Percentiles rank a stretch among this genome's conserved stretches.
Conservation (phyloP, 2,888 invertebrate genomes). For the Harpagoxenus sublaevis region DNA sequence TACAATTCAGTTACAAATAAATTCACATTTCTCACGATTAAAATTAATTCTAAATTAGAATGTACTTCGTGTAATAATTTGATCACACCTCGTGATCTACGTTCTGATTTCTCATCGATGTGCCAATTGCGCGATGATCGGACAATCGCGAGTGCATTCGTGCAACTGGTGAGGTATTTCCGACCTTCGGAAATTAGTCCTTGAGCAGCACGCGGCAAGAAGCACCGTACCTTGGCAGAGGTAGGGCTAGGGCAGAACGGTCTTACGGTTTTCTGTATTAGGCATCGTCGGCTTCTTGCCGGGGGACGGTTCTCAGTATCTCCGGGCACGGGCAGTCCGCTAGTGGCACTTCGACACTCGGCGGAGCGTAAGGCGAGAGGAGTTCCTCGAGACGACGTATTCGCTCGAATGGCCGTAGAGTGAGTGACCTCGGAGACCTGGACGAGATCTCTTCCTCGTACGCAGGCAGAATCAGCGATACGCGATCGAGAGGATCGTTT, state of each 20-base stretch:
- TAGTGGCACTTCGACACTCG: constrained; percentile 65
- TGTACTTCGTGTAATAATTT: neutral
- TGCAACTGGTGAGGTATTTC: neutral
- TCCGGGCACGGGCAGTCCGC: constrained; percentile 64
- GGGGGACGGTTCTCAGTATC: constrained; percentile 78
- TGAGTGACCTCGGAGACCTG: constrained; percentile 81
- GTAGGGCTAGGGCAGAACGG: constrained; percentile 68
- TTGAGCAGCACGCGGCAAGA: constrained; percentile 66
- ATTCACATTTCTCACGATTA: neutral
- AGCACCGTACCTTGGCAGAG: constrained; percentile 66
- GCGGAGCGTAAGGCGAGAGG: constrained; percentile 59
- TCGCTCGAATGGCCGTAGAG: constrained; percentile 74
- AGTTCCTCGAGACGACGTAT: constrained; percentile 67
- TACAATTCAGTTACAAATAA: neutral
- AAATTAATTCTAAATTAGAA: neutral
- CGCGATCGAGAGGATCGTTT: constrained; percentile 57
- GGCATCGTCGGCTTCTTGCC: constrained; percentile 82
- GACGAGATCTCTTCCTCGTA: constrained; percentile 79
- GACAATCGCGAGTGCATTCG: neutral
- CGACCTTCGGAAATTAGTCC: constrained; percentile 70
- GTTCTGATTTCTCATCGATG: neutral
- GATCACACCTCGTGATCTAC: neutral
- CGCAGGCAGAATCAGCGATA: constrained; percentile 77
- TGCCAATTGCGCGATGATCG: neutral
- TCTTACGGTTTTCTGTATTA: constrained; percentile 84